Base-by-base conservation (phyloP, 2,797 vertebrate species). In the Catostomus latipinnis region DNA sequence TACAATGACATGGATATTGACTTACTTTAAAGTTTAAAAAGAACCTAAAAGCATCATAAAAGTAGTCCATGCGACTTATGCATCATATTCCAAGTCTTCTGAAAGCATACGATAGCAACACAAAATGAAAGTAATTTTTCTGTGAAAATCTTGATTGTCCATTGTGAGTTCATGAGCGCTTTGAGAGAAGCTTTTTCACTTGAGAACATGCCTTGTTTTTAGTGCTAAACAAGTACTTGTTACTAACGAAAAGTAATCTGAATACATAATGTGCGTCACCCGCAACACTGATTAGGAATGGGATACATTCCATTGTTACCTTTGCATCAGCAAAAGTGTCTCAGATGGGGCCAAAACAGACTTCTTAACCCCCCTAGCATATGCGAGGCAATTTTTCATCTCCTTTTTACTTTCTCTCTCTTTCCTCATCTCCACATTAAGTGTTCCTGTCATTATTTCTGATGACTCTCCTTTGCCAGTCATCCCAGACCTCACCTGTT, bases 401-500 rank as follows among this genome's bases (percentile, higher is more conserved):
- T 66, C 45, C 46, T 61, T 70, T 4, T 53, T 13, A 16, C 43
- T 9, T 16, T 43, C 80, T n/a, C 49, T n/a, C 8, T 62, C 49
- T 14, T 34, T 4, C 60, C 13, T 8, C 16, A 10, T 75, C 34
- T 68, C 57, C 45, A 56, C 52, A 74, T 83, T 81, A 84, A 86
- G 82, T 70, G 75, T 56, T 74, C 49, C 81, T 84, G 82, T 86
- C 82, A 80, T 89, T 84, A 82, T 86, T 88, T 85, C 69, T 72
- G 82, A 88, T 79, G 82, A 76, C 81, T 88, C 83, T 84, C 91
- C 80, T 60, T 70, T 74, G 81, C 70, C 84, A 62, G 82, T 80
- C 43, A 22, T 83, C 18, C 45, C 7, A 90, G 82, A 88, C 43
- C 67, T 88, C 81, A 80, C 72, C 83, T 85, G 76, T 84, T 89